phyloP scores from a whole-genome alignment of 2,888 invertebrate species.

The Acanthosepion esculentum region DNA sequence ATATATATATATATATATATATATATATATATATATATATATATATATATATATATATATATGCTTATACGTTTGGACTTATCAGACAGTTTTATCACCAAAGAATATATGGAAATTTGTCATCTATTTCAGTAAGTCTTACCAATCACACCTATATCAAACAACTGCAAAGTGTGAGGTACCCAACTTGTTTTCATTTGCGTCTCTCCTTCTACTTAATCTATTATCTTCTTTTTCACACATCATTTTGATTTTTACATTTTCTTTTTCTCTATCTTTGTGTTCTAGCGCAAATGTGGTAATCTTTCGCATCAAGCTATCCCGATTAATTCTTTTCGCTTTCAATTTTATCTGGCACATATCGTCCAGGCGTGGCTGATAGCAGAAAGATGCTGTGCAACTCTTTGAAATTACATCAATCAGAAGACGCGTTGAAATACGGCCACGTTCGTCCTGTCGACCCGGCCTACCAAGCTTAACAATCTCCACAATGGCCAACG shows the following conservation, averaged over 20 bases:
- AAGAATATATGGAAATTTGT: not conserved
- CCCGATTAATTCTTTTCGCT: not conserved
- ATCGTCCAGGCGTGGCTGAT: not conserved
- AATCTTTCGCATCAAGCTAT: not conserved
- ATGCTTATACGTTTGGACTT: not conserved
- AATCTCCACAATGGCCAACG: not conserved
- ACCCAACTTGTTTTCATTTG: not conserved
- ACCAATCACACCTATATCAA: not conserved
- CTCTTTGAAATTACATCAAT: not conserved
- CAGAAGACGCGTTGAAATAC: not conserved
- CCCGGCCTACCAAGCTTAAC: accelerated
- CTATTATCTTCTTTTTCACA: not conserved
- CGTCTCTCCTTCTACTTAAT: not conserved
- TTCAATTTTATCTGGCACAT: not conserved
- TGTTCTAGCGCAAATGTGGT: too few species aligned
- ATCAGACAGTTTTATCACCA: not conserved
- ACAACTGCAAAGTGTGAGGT: not conserved
- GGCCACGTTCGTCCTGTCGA: not conserved
- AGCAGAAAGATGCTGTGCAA: not conserved
- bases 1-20: not conserved
- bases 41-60: not conserved
- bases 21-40: not conserved
- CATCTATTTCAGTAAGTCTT: not conserved
- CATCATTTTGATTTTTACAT: not conserved
- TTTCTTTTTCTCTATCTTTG: accelerated